Evolutionary conservation across 2,888 invertebrate species (phyloP).

Genomic region (Hypercompe scribonia): DNA sequence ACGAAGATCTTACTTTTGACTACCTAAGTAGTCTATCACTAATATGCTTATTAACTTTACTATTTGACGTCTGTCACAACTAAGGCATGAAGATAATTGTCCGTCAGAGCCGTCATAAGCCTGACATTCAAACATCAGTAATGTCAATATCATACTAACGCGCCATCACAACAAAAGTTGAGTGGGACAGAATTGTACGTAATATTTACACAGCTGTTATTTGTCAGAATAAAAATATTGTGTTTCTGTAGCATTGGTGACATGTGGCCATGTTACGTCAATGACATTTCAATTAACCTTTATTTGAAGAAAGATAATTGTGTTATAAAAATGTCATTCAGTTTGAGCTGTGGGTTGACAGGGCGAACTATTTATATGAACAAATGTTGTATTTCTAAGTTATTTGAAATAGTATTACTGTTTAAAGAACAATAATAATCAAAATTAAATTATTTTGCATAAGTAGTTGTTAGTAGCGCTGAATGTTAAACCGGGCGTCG

Average conservation of each 20-base stretch:
- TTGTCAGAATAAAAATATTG: conserved; percentile 15
- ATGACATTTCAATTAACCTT: conserved; percentile 18
- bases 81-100: conserved; percentile 38
- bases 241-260: conserved; percentile 11
- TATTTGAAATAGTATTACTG: background rate
- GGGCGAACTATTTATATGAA: background rate
- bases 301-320: conserved; percentile 17
- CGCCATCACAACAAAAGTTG: conserved; percentile 24
- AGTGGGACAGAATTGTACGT: conserved; percentile 7
- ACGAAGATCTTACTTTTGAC: background rate
- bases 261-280: conserved; percentile 5
- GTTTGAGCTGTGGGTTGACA: background rate
- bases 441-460: too few species aligned
- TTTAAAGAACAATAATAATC: too few species aligned
- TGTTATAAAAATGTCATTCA: conserved; percentile 8
- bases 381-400: background rate
- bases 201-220: conserved; percentile 21
- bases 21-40: background rate
- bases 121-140: conserved; percentile 45
- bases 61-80: conserved; percentile 30
- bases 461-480: too few species aligned
- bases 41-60: conserved; percentile 16
- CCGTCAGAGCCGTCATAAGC: conserved; percentile 34
- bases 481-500: too few species aligned
- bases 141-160: conserved; percentile 48